Evolutionary conservation across 1,140 invertebrate genomes (phyloP).

Genomic region (Notospermus geniculatus): DNA sequence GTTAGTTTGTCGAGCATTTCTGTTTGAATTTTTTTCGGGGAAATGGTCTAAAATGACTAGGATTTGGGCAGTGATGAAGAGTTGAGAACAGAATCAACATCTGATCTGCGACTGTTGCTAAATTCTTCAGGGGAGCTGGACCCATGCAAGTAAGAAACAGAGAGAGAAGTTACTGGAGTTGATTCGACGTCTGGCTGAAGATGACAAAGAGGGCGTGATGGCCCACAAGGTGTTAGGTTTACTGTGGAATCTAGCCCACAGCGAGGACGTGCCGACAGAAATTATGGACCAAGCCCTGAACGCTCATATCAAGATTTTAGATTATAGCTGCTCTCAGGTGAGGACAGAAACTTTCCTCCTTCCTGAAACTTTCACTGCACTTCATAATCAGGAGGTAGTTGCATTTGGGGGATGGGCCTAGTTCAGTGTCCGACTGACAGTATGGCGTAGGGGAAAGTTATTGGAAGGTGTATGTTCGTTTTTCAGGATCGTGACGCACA

Average conservation of each 20-base stretch:
- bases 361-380: too few relatives aligned
- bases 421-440: too few relatives aligned
- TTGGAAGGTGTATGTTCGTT: conserved; percentile 16
- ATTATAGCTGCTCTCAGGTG: conserved; percentile 90
- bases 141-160: conserved; percentile 92
- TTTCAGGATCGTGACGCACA: conserved; percentile 88
- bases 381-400: too few relatives aligned
- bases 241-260: conserved; percentile 96
- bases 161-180: conserved; percentile 92
- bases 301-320: conserved; percentile 95
- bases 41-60: too few relatives aligned
- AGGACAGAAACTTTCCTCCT: too few relatives aligned
- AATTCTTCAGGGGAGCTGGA: conserved; percentile 91
- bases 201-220: conserved; percentile 98
- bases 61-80: too few relatives aligned
- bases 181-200: conserved; percentile 91
- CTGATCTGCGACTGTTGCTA: too few relatives aligned
- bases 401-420: background rate
- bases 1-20: too few relatives aligned
- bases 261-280: conserved; percentile 92
- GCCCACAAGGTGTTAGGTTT: conserved; percentile 95
- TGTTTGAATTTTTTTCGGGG: too few relatives aligned
- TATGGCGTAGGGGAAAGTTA: too few relatives aligned
- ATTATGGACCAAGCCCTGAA: conserved; percentile 95
- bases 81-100: too few relatives aligned